Percentiles rank a stretch among this genome's conserved stretches.
Conservation (phyloP, 2,888 invertebrate species). For the Cheilosia vernalis region DNA sequence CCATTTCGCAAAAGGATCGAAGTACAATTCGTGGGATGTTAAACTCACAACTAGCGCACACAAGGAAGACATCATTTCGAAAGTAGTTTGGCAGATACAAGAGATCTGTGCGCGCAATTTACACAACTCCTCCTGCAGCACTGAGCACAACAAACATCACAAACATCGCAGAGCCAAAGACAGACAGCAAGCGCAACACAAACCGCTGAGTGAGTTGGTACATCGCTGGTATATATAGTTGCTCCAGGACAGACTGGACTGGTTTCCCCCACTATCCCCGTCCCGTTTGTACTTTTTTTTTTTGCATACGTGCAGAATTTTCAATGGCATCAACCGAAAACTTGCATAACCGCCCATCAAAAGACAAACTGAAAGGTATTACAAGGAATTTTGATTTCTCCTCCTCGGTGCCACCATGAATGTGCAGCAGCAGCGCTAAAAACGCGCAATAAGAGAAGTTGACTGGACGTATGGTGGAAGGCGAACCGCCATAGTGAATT, state of each 20-base stretch:
- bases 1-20: constrained; percentile 52
- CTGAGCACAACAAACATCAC: constrained; percentile 41
- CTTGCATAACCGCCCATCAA: constrained; percentile 75
- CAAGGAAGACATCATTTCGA: constrained; percentile 75
- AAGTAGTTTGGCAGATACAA: constrained; percentile 75
- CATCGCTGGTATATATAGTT: constrained; percentile 25
- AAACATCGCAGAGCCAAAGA: constrained; percentile 44
- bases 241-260: constrained; percentile 62
- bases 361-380: constrained; percentile 73
- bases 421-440: constrained; percentile 23
- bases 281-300: constrained; percentile 6
- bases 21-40: constrained; percentile 58
- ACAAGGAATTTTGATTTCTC: constrained; percentile 75
- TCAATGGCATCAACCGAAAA: constrained; percentile 74
- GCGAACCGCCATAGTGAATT: constrained; percentile 19
- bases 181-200: constrained; percentile 43
- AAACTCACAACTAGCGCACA: constrained; percentile 61
- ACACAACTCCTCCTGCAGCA: constrained; percentile 69
- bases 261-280: constrained; percentile 53
- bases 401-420: constrained; percentile 70
- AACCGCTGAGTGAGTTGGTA: constrained; percentile 48
- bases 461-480: constrained; percentile 46
- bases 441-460: constrained; percentile 34
- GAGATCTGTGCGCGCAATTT: constrained; percentile 73
- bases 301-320: constrained; percentile 61